phyloP scores from a whole-genome alignment of 1,140 invertebrate species.

The Penaeus vannamei region DNA sequence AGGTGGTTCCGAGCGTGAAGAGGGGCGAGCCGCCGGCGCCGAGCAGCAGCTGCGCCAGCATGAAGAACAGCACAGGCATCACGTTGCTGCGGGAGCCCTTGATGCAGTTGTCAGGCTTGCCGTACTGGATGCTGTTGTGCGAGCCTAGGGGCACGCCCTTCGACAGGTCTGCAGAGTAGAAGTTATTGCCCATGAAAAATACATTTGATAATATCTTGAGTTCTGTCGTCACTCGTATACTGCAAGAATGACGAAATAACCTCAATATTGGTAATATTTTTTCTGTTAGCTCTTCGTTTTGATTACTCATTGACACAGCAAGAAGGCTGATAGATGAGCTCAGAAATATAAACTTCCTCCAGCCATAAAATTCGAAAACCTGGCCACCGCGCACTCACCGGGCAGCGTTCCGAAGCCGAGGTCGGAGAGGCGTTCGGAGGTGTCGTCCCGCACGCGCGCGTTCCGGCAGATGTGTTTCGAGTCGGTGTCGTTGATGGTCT shows the following conservation, averaged over 20 bases:
- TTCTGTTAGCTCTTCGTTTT: no score
- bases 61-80: constrained; percentile 74
- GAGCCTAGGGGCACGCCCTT: constrained; percentile 79
- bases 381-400: not conserved
- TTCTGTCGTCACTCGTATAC: no score
- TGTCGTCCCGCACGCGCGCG: constrained; percentile 60
- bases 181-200: constrained; percentile 73
- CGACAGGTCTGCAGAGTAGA: constrained; percentile 70
- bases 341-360: no score
- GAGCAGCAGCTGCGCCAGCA: constrained; percentile 75
- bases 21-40: constrained; percentile 76
- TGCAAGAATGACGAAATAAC: no score
- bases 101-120: constrained; percentile 83
- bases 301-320: no score
- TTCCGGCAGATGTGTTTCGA: constrained; percentile 58
- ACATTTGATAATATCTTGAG: not conserved
- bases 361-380: no score
- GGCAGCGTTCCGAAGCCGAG: constrained; percentile 64
- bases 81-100: constrained; percentile 76
- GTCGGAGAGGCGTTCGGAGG: constrained; percentile 65
- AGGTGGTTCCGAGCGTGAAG: constrained; percentile 76
- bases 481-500: constrained; percentile 54
- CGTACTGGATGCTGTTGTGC: constrained; percentile 78
- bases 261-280: no score
- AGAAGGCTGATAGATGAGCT: no score